These are phyloP conservation scores for Lepidocyrtinus sp. DNA, from an alignment of 2,888 invertebrate genomes.

Conservation along the genomic window DNA sequence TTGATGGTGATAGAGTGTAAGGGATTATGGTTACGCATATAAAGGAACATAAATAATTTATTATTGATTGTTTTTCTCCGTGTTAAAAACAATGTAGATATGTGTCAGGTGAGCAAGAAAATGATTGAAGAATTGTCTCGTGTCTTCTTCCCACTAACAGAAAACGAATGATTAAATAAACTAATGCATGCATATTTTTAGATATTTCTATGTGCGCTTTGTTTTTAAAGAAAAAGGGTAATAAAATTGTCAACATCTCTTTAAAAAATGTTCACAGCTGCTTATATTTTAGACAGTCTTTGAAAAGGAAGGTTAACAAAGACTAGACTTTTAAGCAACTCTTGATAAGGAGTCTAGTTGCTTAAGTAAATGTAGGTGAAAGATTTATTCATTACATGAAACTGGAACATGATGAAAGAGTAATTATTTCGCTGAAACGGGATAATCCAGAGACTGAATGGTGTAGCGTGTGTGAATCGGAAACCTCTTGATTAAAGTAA, in stretches of 20 bases:
- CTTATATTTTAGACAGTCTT: not conserved
- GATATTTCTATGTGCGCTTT: not conserved
- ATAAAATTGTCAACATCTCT: constrained; percentile 3
- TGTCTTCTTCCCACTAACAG: not conserved
- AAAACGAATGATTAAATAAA: not conserved
- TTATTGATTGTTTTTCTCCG: constrained; percentile 8
- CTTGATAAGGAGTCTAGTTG: not conserved
- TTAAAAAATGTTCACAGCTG: not conserved
- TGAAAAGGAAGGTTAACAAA: not conserved
- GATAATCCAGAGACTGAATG: too few relatives aligned
- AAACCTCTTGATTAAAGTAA: too few relatives aligned
- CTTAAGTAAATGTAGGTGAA: not conserved
- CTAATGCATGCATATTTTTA: not conserved
- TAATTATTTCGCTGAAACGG: not conserved
- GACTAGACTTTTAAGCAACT: not conserved
- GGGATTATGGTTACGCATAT: not conserved
- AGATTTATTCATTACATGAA: not conserved
- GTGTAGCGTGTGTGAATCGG: too few relatives aligned
- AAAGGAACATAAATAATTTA: not conserved
- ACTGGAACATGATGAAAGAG: constrained; percentile 5
- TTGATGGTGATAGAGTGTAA: not conserved
- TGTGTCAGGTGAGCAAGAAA: not conserved
- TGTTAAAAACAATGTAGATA: not conserved
- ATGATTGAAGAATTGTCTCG: not conserved
- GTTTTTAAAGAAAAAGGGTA: not conserved